phyloP scores from a whole-genome alignment of 2,797 vertebrate species.

The Pipistrellus nathusii region DNA sequence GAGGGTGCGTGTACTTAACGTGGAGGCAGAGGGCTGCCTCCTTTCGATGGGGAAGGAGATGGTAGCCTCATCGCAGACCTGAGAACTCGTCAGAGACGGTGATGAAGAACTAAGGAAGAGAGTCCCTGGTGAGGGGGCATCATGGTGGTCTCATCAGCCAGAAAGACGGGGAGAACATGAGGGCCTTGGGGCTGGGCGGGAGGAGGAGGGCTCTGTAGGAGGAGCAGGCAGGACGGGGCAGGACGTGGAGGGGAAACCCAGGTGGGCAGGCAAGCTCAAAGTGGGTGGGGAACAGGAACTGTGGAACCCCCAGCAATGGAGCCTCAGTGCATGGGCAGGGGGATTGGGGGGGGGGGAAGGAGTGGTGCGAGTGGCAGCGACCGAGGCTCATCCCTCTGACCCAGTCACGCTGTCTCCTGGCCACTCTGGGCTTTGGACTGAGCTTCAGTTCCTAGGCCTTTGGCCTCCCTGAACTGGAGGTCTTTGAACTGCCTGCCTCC shows the following conservation, averaged over 20 bases:
- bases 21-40: not conserved
- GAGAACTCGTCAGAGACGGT: not conserved
- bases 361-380: fast-evolving
- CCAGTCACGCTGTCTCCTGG: constrained; percentile 77
- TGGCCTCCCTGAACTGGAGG: constrained; percentile 71
- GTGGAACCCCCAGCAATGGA: not conserved
- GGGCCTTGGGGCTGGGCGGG: not conserved
- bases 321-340: not conserved
- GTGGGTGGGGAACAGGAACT: too few relatives aligned
- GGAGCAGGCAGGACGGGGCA: not conserved
- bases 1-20: not conserved
- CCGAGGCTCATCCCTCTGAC: not conserved
- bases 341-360: too few relatives aligned
- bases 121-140: fast-evolving
- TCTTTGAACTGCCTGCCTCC: constrained; percentile 83
- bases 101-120: not conserved
- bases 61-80: not conserved
- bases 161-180: not conserved
- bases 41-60: not conserved
- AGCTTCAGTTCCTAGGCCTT: constrained; percentile 80
- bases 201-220: not conserved
- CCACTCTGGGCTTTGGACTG: constrained; percentile 43
- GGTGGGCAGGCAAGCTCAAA: not conserved
- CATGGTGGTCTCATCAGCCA: not conserved
- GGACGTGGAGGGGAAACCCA: not conserved